Percentiles rank a stretch among this genome's conserved stretches.
Conservation (phyloP, 2,888 invertebrate species). For the Hedychridium roseum region DNA sequence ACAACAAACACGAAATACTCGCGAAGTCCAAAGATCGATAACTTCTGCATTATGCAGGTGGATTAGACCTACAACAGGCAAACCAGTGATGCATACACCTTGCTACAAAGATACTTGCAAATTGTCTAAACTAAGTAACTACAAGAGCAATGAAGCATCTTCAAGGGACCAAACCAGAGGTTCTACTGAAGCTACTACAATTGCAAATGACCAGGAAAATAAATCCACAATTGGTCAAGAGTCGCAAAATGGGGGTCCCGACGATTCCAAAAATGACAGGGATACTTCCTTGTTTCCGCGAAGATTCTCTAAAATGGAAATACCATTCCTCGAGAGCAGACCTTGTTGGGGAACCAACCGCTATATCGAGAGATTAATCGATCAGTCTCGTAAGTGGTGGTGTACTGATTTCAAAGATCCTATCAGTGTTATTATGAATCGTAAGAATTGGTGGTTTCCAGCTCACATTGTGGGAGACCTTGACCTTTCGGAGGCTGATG, state of each 20-base stretch:
- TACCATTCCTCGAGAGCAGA: conserved; percentile 27
- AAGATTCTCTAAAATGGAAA: conserved; percentile 26
- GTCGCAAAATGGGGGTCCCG: no score
- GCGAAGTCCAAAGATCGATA: no score
- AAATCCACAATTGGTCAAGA: no score
- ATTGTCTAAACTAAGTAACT: not conserved
- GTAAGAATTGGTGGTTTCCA: conserved; percentile 5
- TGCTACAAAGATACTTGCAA: conserved; percentile 17
- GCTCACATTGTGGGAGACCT: conserved; percentile 34
- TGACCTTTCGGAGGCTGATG: conserved; percentile 32
- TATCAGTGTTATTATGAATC: not conserved
- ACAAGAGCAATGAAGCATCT: not conserved
- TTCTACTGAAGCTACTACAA: not conserved
- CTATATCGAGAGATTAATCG: conserved; percentile 34
- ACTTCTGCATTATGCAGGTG: no score
- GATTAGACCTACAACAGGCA: no score
- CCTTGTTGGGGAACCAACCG: conserved; percentile 37
- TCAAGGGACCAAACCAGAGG: not conserved
- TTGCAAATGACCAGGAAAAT: not conserved
- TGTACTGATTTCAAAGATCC: no score
- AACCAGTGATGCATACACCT: not conserved
- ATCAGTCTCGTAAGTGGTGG: conserved; percentile 32
- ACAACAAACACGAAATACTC: no score
- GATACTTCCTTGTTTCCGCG: no score
- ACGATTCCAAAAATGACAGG: no score